Base-by-base conservation (phyloP, 2,113 vertebrate genomes). In the Eubucco bourcierii region DNA sequence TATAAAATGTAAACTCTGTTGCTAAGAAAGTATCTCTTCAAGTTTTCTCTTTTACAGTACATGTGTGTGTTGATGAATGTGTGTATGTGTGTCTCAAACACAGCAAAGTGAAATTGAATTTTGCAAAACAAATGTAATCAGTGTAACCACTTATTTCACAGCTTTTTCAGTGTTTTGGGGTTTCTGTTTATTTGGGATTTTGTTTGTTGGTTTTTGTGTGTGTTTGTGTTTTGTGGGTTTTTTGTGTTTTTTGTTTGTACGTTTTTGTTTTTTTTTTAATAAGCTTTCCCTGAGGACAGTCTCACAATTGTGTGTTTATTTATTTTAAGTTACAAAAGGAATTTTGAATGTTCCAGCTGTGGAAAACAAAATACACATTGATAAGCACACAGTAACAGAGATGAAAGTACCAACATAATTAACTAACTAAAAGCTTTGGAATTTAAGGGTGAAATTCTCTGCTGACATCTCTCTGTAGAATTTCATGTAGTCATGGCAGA, bases 241-340 rank as follows among this genome's bases (percentile, higher is more conserved):
- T 47, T 47, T 19, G 18, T 7, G 4, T 47, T 47, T 7, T 20
- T 39, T 39, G 37, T 47, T 21, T 47, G 19, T n/a, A n/a, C n/a
- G n/a, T 94, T 93, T 86, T 94, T 80, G 9, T 41, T 82, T 94
- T 86, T 39, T 64, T 95, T 84, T 41, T 71, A 93, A 97, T 95
- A 94, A 97, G 96, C 82, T 97, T 96, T 96, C 93, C 96, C 96
- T 87, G 64, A 97, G 95, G 96, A 96, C 72, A 95, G 89, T 94
- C 87, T 92, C 90, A 96, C 75, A 96, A 97, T 91, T 95, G 96
- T 97, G 97, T 97, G 96, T 97, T 97, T 97, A 97, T 97, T 96
- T 39, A 39, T 39, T 39, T 4, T 92, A 96, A 96, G 53, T 75
- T 96, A 94, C 90, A 97, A 96, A 97, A 94, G 83, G 76, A 96